These are phyloP conservation scores for Ctena decussata DNA, from an alignment of 2,888 invertebrate genomes.

Conservation along the genomic window DNA sequence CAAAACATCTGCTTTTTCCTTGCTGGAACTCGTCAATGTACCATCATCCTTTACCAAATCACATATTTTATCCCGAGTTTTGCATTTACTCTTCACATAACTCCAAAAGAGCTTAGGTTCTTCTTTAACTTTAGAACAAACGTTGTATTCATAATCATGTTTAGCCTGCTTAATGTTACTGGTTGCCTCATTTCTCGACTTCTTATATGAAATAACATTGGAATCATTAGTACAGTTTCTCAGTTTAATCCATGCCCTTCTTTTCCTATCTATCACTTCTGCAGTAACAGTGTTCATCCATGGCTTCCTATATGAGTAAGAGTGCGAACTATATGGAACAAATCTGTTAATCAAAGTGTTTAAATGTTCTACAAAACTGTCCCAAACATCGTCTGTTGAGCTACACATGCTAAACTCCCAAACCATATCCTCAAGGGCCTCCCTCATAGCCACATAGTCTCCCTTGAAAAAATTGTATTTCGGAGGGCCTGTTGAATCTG, in stretches of 20 bases:
- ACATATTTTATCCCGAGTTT: constrained; percentile 8
- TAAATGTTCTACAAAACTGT: too few species aligned
- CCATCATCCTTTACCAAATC: constrained; percentile 11
- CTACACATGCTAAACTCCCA: neutral
- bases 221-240: neutral
- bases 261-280: too few species aligned
- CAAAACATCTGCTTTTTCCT: constrained; percentile 13
- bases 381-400: too few species aligned
- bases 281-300: too few species aligned
- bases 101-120: constrained; percentile 12
- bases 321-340: too few species aligned
- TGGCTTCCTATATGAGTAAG: too few species aligned
- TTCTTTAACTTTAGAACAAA: neutral
- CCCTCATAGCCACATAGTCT: constrained; percentile 11
- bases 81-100: too few species aligned
- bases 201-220: neutral
- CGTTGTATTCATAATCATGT: neutral
- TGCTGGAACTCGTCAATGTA: neutral
- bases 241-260: too few species aligned
- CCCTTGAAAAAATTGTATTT: neutral
- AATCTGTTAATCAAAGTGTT: too few species aligned
- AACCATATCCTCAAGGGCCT: neutral
- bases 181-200: neutral
- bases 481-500: neutral
- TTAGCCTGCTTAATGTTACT: neutral